Evolutionary conservation across 2,888 invertebrate genomes (phyloP).

Genomic region (Oxycera nigricornis): DNA sequence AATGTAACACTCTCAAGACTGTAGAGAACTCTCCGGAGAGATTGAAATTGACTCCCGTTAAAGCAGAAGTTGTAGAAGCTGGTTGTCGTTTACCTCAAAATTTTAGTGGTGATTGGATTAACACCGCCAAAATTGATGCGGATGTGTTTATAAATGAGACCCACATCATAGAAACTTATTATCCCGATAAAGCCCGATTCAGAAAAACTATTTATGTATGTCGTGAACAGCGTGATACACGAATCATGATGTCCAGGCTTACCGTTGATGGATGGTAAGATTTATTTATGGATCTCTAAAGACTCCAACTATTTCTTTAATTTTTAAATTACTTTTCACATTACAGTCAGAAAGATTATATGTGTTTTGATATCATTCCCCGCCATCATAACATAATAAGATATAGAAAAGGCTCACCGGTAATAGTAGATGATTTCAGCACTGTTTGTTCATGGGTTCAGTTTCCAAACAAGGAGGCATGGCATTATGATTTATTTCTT

Average conservation of each 20-base stretch:
- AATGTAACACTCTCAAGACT: constrained; percentile 90
- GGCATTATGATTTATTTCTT: constrained; percentile 85
- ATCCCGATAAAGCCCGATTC: constrained; percentile 89
- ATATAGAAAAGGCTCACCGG: constrained; percentile 85
- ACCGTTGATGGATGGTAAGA: constrained; percentile 82
- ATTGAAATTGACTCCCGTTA: constrained; percentile 83
- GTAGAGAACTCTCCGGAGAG: constrained; percentile 93
- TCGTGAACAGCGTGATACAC: constrained; percentile 86
- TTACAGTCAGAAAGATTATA: constrained; percentile 89
- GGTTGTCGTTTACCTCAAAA: constrained; percentile 93
- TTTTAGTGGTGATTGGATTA: constrained; percentile 94
- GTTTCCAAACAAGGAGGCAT: constrained; percentile 81
- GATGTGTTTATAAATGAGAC: constrained; percentile 94
- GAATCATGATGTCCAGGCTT: constrained; percentile 95
- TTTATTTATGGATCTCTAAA: background rate
- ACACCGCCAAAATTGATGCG: constrained; percentile 96
- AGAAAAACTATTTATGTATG: constrained; percentile 92
- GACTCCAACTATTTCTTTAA: background rate
- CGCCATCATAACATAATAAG: constrained; percentile 95
- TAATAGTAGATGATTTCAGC: constrained; percentile 88
- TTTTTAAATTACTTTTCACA: background rate
- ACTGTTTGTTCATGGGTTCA: constrained; percentile 96
- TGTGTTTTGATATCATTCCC: constrained; percentile 95
- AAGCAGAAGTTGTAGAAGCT: constrained; percentile 88
- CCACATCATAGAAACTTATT: constrained; percentile 94